These are phyloP conservation scores for honey bee (Apis mellifera) DNA, from an alignment of 1,140 invertebrate genomes.

Conservation along the genomic window DNA sequence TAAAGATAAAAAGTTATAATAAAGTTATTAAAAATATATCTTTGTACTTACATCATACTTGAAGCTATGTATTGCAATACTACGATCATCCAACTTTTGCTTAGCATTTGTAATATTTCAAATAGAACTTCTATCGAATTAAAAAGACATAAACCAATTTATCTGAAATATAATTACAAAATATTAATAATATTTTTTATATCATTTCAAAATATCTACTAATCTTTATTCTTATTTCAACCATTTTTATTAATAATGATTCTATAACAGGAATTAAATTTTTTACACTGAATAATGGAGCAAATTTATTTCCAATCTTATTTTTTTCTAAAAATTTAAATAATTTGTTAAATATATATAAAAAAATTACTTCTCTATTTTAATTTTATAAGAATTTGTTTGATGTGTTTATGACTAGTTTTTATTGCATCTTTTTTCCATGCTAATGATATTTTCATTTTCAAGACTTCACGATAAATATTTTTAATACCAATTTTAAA, in stretches of 20 bases:
- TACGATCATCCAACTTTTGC: not conserved
- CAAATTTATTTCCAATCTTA: conserved; percentile 15
- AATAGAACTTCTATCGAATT: conserved; percentile 81
- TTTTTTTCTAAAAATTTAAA: conserved; percentile 16
- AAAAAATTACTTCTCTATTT: conserved; percentile 54
- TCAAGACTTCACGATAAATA: conserved; percentile 81
- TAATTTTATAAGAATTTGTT: conserved; percentile 78
- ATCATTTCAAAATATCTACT: not conserved
- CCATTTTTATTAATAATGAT: conserved; percentile 40
- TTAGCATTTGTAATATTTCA: conserved; percentile 74
- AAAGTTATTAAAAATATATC: not conserved
- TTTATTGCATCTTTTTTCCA: conserved; percentile 80
- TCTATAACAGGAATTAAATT: not conserved
- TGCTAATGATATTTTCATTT: conserved; percentile 80
- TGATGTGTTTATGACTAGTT: conserved; percentile 80
- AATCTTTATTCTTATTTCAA: not conserved
- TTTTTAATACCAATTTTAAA: conserved; percentile 81
- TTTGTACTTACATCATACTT: conserved; percentile 78
- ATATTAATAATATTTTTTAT: not conserved
- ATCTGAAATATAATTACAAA: conserved; percentile 48
- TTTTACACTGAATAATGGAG: conserved; percentile 39
- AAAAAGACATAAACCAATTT: conserved; percentile 70
- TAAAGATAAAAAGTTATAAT: not conserved
- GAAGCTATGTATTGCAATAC: no score
- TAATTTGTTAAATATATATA: conserved; percentile 29